A percentile compares a stretch with the other conserved stretches of the same genome.
Evolutionary conservation across 2,888 invertebrate species (phyloP).

Genomic region (Acanthosepion pharaonis): DNA sequence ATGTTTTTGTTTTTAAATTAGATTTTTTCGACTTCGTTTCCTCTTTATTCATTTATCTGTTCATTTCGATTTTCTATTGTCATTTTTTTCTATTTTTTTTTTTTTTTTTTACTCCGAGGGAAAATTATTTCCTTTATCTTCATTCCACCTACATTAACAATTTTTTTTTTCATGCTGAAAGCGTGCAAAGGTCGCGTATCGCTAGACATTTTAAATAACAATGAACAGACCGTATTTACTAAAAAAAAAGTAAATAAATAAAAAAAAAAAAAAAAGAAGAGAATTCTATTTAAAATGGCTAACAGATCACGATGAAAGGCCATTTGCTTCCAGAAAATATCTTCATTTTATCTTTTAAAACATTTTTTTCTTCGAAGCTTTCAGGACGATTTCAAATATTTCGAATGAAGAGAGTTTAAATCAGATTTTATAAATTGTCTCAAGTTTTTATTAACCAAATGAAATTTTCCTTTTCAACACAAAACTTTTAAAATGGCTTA

Average conservation of each 20-base stretch:
- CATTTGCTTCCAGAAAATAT: neutral
- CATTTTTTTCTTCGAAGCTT: neutral
- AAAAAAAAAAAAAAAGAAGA: neutral
- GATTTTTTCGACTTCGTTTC: neutral
- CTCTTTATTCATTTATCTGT: neutral
- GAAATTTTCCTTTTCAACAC: no score
- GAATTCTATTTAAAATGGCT: neutral
- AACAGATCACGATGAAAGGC: neutral
- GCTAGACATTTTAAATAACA: neutral
- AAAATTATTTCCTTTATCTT: neutral
- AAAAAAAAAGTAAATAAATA: neutral
- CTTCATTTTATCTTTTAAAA: no score
- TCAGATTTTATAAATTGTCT: no score
- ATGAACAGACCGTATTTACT: neutral
- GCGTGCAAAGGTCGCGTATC: neutral
- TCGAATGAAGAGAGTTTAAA: no score
- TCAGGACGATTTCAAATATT: neutral
- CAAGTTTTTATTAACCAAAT: no score
- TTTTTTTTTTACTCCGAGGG: neutral
- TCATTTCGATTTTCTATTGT: neutral
- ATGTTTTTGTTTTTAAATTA: neutral
- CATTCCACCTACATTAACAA: neutral
- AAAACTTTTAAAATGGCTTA: no score
- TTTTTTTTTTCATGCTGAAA: neutral
- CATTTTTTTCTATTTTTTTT: no score